phyloP scores from a whole-genome alignment of 2,113 vertebrate genomes.

The Cynopterus brachyotis region DNA sequence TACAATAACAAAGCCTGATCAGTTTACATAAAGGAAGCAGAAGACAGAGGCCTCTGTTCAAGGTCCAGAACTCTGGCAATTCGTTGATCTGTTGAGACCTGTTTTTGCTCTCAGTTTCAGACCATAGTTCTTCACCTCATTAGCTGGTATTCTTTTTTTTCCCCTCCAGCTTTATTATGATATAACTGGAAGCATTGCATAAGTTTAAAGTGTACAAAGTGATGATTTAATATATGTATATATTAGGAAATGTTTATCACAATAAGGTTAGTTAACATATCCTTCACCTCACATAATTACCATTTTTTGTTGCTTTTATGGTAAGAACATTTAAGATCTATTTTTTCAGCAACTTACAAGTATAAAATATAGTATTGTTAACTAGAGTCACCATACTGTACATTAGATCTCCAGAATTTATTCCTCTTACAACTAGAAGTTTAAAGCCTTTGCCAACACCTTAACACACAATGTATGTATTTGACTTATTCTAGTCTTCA shows the following conservation, averaged over 20 bases:
- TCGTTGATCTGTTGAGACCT: not conserved
- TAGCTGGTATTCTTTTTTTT: not conserved
- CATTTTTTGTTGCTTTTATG: not conserved
- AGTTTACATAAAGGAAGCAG: not conserved
- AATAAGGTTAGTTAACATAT: not conserved
- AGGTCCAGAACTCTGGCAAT: not conserved
- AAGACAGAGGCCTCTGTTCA: not conserved
- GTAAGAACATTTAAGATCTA: not conserved
- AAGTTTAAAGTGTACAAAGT: not conserved
- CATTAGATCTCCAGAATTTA: not conserved
- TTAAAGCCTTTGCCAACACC: not conserved
- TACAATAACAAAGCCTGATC: not conserved
- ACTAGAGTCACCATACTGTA: not conserved
- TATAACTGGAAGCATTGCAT: not conserved
- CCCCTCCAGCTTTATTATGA: not conserved
- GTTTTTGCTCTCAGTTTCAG: not conserved
- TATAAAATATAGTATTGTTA: not conserved
- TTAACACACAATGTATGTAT: not conserved
- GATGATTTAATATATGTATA: not conserved
- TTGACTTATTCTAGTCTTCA: not conserved
- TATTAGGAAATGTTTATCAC: not conserved
- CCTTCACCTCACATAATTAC: not conserved
- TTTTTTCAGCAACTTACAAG: not conserved
- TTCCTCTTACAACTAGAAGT: not conserved
- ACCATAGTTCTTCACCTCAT: not conserved